Conservation (phyloP, 2,888 invertebrate genomes). For the Pheosia tremula region DNA sequence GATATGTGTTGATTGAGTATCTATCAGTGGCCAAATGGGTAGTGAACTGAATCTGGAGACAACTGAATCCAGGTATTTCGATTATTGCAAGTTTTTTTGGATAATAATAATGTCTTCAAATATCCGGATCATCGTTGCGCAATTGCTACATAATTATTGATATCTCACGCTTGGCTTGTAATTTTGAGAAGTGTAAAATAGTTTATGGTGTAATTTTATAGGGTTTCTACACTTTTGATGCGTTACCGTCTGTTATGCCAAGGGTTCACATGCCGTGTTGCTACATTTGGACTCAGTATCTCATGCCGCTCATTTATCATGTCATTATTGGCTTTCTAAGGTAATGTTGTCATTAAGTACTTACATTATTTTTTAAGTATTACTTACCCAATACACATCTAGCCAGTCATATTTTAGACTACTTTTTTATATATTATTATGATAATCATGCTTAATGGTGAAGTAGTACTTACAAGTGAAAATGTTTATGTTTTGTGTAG, state of each 20-base stretch:
- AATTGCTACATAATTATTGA: constrained; percentile 46
- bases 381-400: background rate
- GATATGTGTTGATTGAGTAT: constrained; percentile 74
- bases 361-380: constrained; percentile 4
- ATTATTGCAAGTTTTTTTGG: constrained; percentile 22
- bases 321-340: constrained; percentile 62
- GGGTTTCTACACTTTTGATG: constrained; percentile 41
- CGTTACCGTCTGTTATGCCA: constrained; percentile 51
- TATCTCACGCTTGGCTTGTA: constrained; percentile 19
- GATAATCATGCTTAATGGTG: too few species aligned
- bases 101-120: constrained; percentile 16
- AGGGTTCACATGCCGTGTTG: constrained; percentile 52
- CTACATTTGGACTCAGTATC: constrained; percentile 60
- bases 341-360: constrained; percentile 47
- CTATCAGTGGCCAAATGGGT: constrained; percentile 71
- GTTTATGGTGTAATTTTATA: constrained; percentile 45
- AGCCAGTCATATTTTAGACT: too few species aligned
- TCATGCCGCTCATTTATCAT: constrained; percentile 63
- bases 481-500: too few species aligned
- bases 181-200: constrained; percentile 7
- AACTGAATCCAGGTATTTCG: constrained; percentile 65
- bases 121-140: constrained; percentile 55
- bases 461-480: too few species aligned
- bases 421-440: too few species aligned
- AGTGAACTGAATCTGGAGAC: constrained; percentile 69